Base-by-base conservation (phyloP, 2,888 invertebrate genomes). In the Synergus itoensis region DNA sequence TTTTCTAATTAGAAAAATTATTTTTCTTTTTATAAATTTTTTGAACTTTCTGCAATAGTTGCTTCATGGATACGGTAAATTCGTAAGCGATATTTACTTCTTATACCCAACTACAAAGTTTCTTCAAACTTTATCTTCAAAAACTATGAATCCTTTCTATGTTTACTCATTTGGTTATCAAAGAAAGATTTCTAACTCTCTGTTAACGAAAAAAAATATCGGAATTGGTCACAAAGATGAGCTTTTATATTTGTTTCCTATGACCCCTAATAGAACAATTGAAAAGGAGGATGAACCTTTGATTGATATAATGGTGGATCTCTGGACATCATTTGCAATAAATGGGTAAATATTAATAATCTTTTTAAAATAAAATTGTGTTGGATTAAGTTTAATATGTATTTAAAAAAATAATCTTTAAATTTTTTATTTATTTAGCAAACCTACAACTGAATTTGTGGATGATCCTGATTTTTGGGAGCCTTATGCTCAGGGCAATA, bases 81-180 rank as follows among this genome's bases (percentile, higher is more conserved):
- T 67, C 7, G 21, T 67, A 14, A 67, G 21, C 1, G 67, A 67
- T 9, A 45, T 18, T 8, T 21, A 21, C 21, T 67, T 21, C 21
- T 45, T 45, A 7, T 67, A 67, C 45, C 67, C 67, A 4, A 21
- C 43, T 21, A 7, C 12, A 21, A 45, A 12, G 7, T 21, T 67
- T 12, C 45, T 67, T 18, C 43, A 67, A 12, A 45, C 21, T 21
- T 14, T 43, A 21, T n/a, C 45, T 67, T 1, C 43, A 1, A 45
- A 45, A 1, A 45, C 21, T 45, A 2, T 45, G 8, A n/a, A 21
- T 67, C 14, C 14, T 8, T 45, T 45, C 18, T 67, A 67, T 45
- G 21, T 45, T 45, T 67, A 67, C 21, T 41, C 43, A 18, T 67
- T 67, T 45, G 43, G 43, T 7, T 67, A 67, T 41, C 67, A 43